Evolutionary conservation across 2,113 vertebrate genomes (phyloP).

Genomic region (Tylochromis polylepis): DNA sequence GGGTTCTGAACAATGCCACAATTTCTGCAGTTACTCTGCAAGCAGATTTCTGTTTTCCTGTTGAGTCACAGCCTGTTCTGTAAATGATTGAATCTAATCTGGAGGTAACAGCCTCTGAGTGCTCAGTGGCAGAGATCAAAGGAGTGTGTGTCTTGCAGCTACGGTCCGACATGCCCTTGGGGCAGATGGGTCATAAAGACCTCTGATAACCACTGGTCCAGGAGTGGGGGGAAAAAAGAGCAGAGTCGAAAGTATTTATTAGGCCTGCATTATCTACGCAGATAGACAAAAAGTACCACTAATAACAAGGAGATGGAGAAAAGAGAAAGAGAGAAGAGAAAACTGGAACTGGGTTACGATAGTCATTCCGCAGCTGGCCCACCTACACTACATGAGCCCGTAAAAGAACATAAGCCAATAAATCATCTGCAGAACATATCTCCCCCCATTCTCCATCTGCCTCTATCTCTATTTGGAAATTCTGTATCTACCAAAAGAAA

Average conservation of each 20-base stretch:
- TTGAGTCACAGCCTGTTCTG: neutral
- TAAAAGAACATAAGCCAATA: constrained; percentile 14
- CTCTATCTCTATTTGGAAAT: constrained; percentile 12
- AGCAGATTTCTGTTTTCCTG: neutral
- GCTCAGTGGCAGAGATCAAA: constrained; percentile 53
- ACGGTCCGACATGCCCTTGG: neutral
- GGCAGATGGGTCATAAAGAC: constrained; percentile 24
- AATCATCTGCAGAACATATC: constrained; percentile 7
- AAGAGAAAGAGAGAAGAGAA: neutral
- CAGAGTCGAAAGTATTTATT: constrained; percentile 31
- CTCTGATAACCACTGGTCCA: constrained; percentile 34
- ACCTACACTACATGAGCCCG: neutral
- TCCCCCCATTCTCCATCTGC: neutral
- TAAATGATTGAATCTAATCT: constrained; percentile 60
- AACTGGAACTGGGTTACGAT: neutral
- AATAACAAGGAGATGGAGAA: neutral
- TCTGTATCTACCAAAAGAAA: neutral
- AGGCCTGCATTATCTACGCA: neutral
- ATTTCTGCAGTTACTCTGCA: neutral
- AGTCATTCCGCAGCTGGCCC: neutral
- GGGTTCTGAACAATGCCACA: neutral
- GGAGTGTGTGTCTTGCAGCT: constrained; percentile 25
- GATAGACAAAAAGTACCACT: neutral
- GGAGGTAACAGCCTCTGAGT: constrained; percentile 30
- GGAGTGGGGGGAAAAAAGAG: neutral